Base-by-base conservation (phyloP, 2,888 invertebrate genomes). In the Hypercompe scribonia region DNA sequence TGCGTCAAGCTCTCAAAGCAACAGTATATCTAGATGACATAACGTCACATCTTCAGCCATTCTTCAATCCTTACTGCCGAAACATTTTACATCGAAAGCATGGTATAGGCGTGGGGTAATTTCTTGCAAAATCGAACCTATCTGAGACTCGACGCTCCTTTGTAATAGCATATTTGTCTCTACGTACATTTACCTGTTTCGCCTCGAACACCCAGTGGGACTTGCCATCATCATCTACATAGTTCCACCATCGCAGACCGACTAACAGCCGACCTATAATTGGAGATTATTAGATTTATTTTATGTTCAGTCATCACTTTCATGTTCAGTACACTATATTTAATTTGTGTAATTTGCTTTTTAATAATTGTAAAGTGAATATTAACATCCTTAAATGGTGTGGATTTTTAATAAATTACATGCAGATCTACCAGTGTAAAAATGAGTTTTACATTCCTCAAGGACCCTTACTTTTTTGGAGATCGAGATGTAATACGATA, bases 171-270 rank as follows among this genome's bases (percentile, higher is more conserved):
- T 21, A 31, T 64, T 24, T 65, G 66, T 69, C 39, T 69, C 46
- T 64, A 75, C 75, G 39, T 75, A 83, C 85, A 84, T 81, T 85
- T 94, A 98, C 99, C 97, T 99, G 98, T 95, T 97, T 96, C 1
- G 99, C 97, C 96, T 99, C 99, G 93, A 98, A 99, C 31, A 99
- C 98, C 99, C 99, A 99, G 91, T 99, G 99, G 69, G 99, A 99
- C 85, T 98, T 97, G 58, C 99, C 99, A 80, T 99, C 98, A 86
- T 99, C 99, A 90, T 99, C 99, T 0, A 99, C 98, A 90, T 99
- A 99, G 96, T 99, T 99, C 99, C 99, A 99, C 99, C 99, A 99
- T 81, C 99, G 96, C 33, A 99, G 94, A 0, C 99, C 99, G 34
- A 99, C 99, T 91, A 99, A 96, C 65, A 99, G 95, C 70, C 99